Evolutionary conservation across 2,888 invertebrate genomes (phyloP), one percentile per base, ranked within the genome.

Genomic region (Plemyria rubiginata): DNA sequence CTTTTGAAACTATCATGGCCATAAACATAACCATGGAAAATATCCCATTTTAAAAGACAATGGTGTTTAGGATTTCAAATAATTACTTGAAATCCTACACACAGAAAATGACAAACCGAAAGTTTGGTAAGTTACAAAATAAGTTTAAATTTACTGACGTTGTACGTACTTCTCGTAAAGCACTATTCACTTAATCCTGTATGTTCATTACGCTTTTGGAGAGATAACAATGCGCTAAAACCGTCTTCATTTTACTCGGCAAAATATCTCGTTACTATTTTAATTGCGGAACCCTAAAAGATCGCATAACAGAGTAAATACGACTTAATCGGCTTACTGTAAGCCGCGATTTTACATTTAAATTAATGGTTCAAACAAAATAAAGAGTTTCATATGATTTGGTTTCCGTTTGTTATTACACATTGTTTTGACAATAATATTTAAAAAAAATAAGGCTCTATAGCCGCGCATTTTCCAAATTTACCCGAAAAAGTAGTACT

Each of bases 281-380:
- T 64, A 57, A 65, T 57, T 53, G 54, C 60, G 64, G 53, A 64
- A 50, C 64, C 57, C 60, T 54, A 53, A 56, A 61, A 45, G 57
- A 55, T 64, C 55, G 45, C 28, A 43, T 64, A 48, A 36, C 59
- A 50, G 45, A 58, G 63, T 60, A 60, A 60, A 64, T 43, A 60
- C 48, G n/a, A 38, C 38, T 52, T 48, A 64, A 60, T 60, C 64
- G 64, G 64, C 60, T 65, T 60, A 65, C 54, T 40, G 28, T 48
- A 49, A 55, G 51, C 63, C 22, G n/a, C 43, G 22, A 48, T 16
- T 59, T 63, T 28, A 52, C 32, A 15, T 60, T 60, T 54, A 52
- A 59, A 63, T 64, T 15, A 60, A 60, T 53, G 64, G 54, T 13
- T 52, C 49, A 56, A 56, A 60, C 48, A 63, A 36, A 36, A 40